phyloP scores from a whole-genome alignment of 2,113 vertebrate species.

The Murina feae region DNA sequence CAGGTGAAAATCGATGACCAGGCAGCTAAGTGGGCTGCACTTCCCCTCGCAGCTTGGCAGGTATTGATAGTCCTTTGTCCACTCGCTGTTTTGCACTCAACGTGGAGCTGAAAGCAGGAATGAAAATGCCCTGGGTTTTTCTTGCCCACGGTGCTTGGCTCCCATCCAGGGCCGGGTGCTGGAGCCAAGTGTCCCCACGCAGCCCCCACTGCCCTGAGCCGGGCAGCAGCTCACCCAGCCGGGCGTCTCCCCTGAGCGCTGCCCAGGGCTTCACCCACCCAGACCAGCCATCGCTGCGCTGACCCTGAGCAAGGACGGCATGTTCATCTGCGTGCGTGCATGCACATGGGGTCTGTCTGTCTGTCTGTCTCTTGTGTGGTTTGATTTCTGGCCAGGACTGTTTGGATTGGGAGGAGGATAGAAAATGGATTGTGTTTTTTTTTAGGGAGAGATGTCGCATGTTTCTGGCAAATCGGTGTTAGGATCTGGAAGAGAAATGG shows the following conservation, averaged over 20 bases:
- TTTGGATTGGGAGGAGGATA: neutral
- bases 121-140: conserved; percentile 9
- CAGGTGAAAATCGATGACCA: conserved; percentile 62
- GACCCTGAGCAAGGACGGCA: neutral
- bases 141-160: neutral
- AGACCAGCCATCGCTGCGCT: neutral
- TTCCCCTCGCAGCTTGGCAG: conserved; percentile 34
- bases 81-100: conserved; percentile 4
- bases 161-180: neutral
- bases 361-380: neutral
- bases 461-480: conserved; percentile 1
- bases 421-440: neutral
- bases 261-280: neutral
- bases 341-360: no score
- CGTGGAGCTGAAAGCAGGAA: conserved; percentile 30
- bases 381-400: neutral
- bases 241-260: neutral
- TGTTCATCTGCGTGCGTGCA: neutral
- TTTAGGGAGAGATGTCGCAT: neutral
- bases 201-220: neutral
- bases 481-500: neutral
- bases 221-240: accelerated
- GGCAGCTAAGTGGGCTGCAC: conserved; percentile 40
- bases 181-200: neutral
- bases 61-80: conserved; percentile 55